Base-by-base conservation (phyloP, 92 coral and sea anemone species). In the Actinernus sp. region DNA sequence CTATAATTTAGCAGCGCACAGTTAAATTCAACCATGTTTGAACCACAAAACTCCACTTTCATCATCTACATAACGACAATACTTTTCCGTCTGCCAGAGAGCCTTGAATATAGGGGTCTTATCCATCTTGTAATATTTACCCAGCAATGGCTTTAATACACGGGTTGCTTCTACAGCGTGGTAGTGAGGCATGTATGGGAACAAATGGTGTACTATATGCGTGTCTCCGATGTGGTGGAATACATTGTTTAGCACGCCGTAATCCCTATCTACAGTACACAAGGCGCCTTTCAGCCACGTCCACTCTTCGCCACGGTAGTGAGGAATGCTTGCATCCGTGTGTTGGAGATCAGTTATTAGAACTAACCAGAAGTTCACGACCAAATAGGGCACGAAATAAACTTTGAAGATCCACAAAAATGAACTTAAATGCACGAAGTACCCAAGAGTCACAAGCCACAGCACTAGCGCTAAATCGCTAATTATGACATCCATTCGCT, bases 221-320 rank as follows among this genome's bases (percentile, higher is more conserved):
- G 88, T 82, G 55, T 82, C 88, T 2, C 78, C 84, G 26, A 82
- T 75, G 31, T 82, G 88, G 31, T 82, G 88, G 31, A 82, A 82
- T 29, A 82, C 78, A 47, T 75, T 36, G 53, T 82, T 82, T 11
- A 82, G 44, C 37, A 76, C 26, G 4, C 88, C 88, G 16, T 82
- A 82, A 34, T 82, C 78, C 17, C 88, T 69, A 20, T 82, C 88
- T 9, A 82, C 63, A 0, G 88, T 82, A 27, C 88, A 82, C 25
- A 82, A 67, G 4, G 88, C 88, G 1, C 88, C 88, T 25, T 82
- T 82, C 12, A 82, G 39, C 88, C 88, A 82, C 14, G 12, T 82
- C 88, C 88, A 82, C 30, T 82, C 57, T 1, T 49, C 55, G 20
- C 84, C 88, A 9, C 73, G 43, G 39, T 82, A 82, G 25, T 82